Evolutionary conservation across 1,140 invertebrate genomes (phyloP).

Genomic region (Atta cephalotes): DNA sequence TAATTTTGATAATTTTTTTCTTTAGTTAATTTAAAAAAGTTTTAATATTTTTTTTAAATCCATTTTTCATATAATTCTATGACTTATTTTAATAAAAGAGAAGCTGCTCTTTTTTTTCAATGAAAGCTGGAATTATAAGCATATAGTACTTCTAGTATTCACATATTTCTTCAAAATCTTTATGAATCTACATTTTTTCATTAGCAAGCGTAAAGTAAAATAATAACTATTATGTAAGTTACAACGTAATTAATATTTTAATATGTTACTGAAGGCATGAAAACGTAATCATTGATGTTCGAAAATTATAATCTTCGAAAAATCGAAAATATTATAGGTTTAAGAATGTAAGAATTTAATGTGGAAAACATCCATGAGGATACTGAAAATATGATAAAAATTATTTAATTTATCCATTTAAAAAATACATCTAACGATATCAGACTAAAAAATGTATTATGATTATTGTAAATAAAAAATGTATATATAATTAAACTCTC

Average conservation of each 20-base stretch:
- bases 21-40: too few species aligned
- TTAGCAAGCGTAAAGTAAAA: too few species aligned
- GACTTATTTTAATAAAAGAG: neutral
- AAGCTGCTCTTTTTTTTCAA: too few species aligned
- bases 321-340: neutral
- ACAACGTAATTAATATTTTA: too few species aligned
- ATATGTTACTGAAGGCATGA: neutral
- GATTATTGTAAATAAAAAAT: neutral
- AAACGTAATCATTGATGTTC: neutral
- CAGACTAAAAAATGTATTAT: neutral
- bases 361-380: neutral
- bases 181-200: too few species aligned
- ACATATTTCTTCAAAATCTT: too few species aligned
- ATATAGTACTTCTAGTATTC: too few species aligned
- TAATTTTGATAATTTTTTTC: neutral
- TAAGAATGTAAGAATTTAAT: conserved; percentile 7
- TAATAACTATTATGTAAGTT: too few species aligned
- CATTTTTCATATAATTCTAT: too few species aligned
- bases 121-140: too few species aligned
- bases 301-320: neutral
- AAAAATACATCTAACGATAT: neutral
- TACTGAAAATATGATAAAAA: neutral
- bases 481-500: too few species aligned
- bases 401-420: neutral
- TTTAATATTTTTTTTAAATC: too few species aligned